Percentiles rank a stretch among this genome's conserved stretches.
Conservation (phyloP, 2,888 invertebrate species). For the Icerya purchasi region DNA sequence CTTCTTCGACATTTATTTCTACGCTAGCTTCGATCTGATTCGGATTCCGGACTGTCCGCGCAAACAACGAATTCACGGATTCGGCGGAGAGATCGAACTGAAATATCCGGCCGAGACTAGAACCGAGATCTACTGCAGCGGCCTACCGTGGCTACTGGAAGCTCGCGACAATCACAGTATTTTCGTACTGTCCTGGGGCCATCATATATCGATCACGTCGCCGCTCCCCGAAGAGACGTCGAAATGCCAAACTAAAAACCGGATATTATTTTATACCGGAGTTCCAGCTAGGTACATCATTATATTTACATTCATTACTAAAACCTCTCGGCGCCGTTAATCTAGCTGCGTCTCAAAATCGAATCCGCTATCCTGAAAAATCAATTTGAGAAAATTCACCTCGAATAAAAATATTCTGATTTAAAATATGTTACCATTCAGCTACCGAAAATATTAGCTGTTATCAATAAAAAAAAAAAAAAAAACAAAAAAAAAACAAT, state of each 20-base stretch:
- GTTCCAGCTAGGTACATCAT: conserved; percentile 30
- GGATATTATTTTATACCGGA: conserved; percentile 60
- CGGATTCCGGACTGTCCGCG: conserved; percentile 38
- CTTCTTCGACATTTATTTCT: conserved; percentile 58
- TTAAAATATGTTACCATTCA: no score
- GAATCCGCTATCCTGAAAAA: no score
- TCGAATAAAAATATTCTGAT: no score
- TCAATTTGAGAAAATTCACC: no score
- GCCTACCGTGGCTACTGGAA: conserved; percentile 56
- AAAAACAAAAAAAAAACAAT: no score
- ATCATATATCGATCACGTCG: conserved; percentile 42
- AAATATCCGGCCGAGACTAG: conserved; percentile 37
- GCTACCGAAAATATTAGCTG: no score
- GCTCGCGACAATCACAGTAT: conserved; percentile 58
- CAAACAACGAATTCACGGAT: conserved; percentile 34
- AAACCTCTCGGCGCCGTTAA: no score
- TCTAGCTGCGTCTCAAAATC: no score
- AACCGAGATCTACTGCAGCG: conserved; percentile 44
- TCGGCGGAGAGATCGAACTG: conserved; percentile 43
- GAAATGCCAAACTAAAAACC: conserved; percentile 52
- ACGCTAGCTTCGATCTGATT: conserved; percentile 40
- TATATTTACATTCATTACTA: no score
- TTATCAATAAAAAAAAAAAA: no score
- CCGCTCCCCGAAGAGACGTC: conserved; percentile 24
- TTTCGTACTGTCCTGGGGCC: conserved; percentile 64